Percentiles rank a stretch among this genome's conserved stretches.
Evolutionary conservation across 2,113 vertebrate genomes (phyloP).

Genomic region (Chloebia gouldiae): DNA sequence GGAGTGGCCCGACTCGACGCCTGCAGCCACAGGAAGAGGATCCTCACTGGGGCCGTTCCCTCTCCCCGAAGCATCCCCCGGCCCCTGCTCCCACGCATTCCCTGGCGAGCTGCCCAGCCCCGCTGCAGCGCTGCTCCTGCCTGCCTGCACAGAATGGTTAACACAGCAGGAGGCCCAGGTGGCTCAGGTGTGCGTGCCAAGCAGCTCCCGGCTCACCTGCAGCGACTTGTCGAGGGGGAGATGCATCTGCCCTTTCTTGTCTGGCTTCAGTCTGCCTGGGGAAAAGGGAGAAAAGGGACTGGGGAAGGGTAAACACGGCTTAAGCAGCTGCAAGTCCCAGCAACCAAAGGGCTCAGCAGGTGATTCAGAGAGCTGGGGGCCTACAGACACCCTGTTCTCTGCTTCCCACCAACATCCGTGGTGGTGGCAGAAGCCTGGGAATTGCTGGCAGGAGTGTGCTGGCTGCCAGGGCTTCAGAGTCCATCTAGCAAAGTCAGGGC

Average conservation of each 20-base stretch:
- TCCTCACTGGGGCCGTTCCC: background rate
- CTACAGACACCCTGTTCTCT: background rate
- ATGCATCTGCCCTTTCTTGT: conserved; percentile 44
- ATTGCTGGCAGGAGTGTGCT: background rate
- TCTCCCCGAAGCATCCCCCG: background rate
- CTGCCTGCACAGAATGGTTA: background rate
- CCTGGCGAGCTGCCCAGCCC: background rate
- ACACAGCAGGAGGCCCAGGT: conserved; percentile 2
- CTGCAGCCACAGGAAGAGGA: background rate
- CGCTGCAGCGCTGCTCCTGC: background rate
- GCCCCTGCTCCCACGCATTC: conserved; percentile 19
- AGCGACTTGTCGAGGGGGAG: conserved; percentile 46
- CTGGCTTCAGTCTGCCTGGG: conserved; percentile 31
- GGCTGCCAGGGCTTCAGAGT: background rate
- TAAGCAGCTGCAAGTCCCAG: conserved; percentile 23
- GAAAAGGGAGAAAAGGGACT: conserved; percentile 34
- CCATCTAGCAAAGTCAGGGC: background rate
- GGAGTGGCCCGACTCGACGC: background rate
- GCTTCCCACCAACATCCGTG: rapidly evolving
- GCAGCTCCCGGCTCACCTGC: conserved; percentile 51
- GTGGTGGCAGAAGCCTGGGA: background rate
- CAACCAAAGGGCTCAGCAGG: conserved; percentile 14
- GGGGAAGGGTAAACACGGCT: conserved; percentile 36
- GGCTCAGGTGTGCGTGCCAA: conserved; percentile 41
- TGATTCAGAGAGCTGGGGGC: conserved; percentile 31